Conservation (phyloP, 2,888 invertebrate genomes). For the Microdon myrmicae region DNA sequence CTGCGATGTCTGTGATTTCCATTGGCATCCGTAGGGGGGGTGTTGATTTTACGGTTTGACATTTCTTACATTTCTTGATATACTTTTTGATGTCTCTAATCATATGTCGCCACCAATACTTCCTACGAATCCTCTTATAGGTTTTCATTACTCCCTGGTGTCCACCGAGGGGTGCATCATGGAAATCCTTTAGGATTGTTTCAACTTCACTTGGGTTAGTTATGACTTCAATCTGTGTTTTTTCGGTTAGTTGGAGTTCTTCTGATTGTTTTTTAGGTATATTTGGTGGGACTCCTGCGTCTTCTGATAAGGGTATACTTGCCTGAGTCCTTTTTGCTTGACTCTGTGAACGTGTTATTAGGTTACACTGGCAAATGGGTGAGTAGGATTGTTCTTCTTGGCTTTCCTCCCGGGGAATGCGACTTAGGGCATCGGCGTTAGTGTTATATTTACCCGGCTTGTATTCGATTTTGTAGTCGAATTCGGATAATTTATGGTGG, state of each 20-base stretch:
- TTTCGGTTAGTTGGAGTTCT: too few relatives aligned
- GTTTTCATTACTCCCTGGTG: neutral
- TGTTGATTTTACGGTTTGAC: neutral
- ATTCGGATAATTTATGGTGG: slow-evolving; percentile 1
- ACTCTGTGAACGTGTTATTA: too few relatives aligned
- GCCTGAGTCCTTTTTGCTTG: too few relatives aligned
- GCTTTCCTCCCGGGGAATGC: neutral
- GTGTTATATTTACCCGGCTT: slow-evolving; percentile 9
- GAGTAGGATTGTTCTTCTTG: slow-evolving; percentile 4
- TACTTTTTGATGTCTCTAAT: slow-evolving; percentile 2
- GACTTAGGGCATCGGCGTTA: too few relatives aligned
- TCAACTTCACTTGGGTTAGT: neutral
- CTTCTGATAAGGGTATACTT: too few relatives aligned
- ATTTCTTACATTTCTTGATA: neutral
- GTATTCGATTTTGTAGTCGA: slow-evolving; percentile 3
- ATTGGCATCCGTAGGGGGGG: neutral
- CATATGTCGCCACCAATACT: neutral
- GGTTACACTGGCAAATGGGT: too few relatives aligned
- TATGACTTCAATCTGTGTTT: neutral
- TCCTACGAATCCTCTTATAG: neutral
- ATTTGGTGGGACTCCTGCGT: too few relatives aligned
- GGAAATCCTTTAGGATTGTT: neutral
- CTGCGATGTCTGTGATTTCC: neutral
- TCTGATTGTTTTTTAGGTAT: too few relatives aligned
- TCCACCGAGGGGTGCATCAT: neutral